Conservation (phyloP, 2,888 invertebrate genomes). For the Latrodectus elegans region DNA sequence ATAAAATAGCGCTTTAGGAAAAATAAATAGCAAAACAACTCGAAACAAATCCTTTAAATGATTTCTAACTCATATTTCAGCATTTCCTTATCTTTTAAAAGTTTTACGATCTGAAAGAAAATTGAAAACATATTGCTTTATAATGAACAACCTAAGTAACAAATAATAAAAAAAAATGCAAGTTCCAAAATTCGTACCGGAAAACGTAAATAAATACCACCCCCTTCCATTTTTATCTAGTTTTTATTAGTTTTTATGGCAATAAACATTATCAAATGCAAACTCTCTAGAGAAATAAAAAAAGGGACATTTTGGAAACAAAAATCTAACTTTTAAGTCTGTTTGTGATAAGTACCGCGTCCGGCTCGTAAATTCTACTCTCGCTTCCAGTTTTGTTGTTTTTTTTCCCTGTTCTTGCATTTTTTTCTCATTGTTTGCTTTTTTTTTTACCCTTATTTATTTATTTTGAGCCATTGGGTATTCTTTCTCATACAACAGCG, state of each 20-base stretch:
- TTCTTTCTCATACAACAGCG: neutral
- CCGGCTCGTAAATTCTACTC: conserved; percentile 35
- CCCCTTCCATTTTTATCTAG: conserved; percentile 13
- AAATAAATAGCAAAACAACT: conserved; percentile 13
- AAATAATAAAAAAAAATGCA: conserved; percentile 10
- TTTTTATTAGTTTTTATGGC: conserved; percentile 36
- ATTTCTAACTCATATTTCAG: conserved; percentile 43
- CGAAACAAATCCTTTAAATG: conserved; percentile 32
- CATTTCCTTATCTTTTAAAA: conserved; percentile 36
- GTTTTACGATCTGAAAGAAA: conserved; percentile 49
- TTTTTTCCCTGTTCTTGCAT: neutral
- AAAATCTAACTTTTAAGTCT: conserved; percentile 48
- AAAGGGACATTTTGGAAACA: neutral
- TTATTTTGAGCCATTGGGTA: conserved; percentile 42
- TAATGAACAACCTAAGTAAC: conserved; percentile 32
- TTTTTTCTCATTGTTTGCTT: conserved; percentile 5
- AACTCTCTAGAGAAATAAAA: neutral
- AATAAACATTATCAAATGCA: conserved; percentile 48
- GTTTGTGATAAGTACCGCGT: conserved; percentile 46
- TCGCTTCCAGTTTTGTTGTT: neutral
- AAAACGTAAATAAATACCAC: conserved; percentile 46
- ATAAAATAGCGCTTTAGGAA: too few relatives aligned
- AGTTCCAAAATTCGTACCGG: conserved; percentile 36
- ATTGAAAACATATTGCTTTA: conserved; percentile 53
- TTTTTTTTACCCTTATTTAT: conserved; percentile 25